Conservation (phyloP, 2,888 invertebrate genomes). For the Autographa pulchrina region DNA sequence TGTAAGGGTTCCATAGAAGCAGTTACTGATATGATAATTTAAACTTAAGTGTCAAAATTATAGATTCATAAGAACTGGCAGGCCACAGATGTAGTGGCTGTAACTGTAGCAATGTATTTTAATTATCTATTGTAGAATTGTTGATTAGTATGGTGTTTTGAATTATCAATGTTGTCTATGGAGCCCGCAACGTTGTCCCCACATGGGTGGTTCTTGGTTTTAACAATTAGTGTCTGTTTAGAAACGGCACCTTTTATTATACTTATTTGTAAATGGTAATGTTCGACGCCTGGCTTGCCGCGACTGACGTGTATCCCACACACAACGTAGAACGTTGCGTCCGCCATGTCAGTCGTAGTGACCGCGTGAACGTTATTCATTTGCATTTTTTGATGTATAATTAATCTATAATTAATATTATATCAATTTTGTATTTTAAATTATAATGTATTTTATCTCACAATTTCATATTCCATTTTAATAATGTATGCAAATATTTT, state of each 20-base stretch:
- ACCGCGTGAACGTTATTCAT: neutral
- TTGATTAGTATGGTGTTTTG: neutral
- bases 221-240: neutral
- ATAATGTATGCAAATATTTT: neutral
- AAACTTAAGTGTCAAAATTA: constrained; percentile 1
- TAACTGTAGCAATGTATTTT: neutral
- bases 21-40: constrained; percentile 7
- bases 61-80: neutral
- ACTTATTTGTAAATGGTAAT: too few species aligned
- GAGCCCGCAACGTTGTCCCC: constrained; percentile 16
- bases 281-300: neutral
- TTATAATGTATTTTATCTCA: neutral
- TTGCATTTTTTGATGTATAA: neutral
- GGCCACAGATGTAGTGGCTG: neutral
- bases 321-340: neutral
- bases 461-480: neutral
- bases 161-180: constrained; percentile 25
- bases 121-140: neutral
- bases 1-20: constrained; percentile 32
- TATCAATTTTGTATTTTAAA: neutral
- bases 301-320: neutral
- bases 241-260: neutral
- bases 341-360: constrained; percentile 1
- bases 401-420: neutral
- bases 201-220: constrained; percentile 22